These are phyloP conservation scores for Corbicula japonica DNA, from an alignment of 2,888 invertebrate species.

Conservation along the genomic window DNA sequence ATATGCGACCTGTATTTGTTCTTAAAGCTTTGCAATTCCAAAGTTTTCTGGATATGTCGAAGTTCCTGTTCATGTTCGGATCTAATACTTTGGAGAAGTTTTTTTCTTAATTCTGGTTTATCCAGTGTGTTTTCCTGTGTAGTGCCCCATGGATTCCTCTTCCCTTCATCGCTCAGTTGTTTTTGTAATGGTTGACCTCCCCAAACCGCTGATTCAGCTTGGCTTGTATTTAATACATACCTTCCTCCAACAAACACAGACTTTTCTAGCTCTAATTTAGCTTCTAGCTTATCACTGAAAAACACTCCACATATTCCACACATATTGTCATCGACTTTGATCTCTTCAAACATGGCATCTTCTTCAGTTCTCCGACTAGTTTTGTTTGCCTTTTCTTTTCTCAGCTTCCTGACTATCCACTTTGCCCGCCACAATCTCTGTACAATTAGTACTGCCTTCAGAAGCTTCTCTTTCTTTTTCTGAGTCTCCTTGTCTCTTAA, in stretches of 20 bases:
- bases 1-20: too few relatives aligned
- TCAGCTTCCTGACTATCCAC: slow-evolving; percentile 13
- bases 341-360: slow-evolving; percentile 48
- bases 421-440: slow-evolving; percentile 42
- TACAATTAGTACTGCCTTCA: slow-evolving; percentile 51
- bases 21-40: too few relatives aligned
- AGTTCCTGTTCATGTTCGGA: too few relatives aligned
- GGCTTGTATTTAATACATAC: slow-evolving; percentile 27
- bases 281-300: slow-evolving; percentile 43
- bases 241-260: slow-evolving; percentile 6
- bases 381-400: slow-evolving; percentile 27
- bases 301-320: slow-evolving; percentile 70
- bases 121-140: neutral
- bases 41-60: too few relatives aligned
- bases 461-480: slow-evolving; percentile 21
- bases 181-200: neutral
- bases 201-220: neutral
- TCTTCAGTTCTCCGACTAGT: slow-evolving; percentile 14
- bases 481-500: slow-evolving; percentile 48
- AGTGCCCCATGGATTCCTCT: neutral
- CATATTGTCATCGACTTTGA: slow-evolving; percentile 52
- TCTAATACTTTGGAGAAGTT: neutral
- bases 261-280: slow-evolving; percentile 4
- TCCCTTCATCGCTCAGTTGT: neutral
- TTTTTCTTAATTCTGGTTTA: neutral